Evolutionary conservation across 2,888 invertebrate genomes (phyloP), one percentile per base, ranked within the genome.

Genomic region (Drosophila neutralis): DNA sequence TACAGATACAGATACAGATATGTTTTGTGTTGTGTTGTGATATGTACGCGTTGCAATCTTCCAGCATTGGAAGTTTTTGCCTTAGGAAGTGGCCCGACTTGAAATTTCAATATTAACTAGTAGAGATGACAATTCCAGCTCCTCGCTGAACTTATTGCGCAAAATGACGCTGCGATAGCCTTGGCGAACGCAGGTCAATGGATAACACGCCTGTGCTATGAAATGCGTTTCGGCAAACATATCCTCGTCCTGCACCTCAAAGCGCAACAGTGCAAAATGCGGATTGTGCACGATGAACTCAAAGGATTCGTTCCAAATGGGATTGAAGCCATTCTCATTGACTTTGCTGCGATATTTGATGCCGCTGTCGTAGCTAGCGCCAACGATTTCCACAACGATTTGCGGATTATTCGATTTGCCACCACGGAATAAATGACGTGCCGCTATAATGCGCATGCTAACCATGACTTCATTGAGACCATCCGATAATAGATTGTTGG

Each of bases 201-300:
- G 98, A 94, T 96, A 98, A 15, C 98, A 97, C 48, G 98, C 98
- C 94, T 99, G 99, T 0, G 99, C 99, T 73, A 99, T 96, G 92
- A 99, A 98, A 94, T 98, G 98, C 15, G 96, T 97, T 90, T 99
- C 99, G 0, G 98, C 98, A 93, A 99, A 99, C 94, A 98, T 97
- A 92, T 99, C 99, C 92, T 98, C 98, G 93, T 98, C 98, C 93
- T 98, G 97, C 0, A 98, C 97, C 48, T 97, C 94, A 93, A 99
- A 98, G 42, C 98, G 94, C 56, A 98, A 93, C 56, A 98, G 93
- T 0, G 98, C 97, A 90, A 98, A 94, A 62, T 97, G 95, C 0
- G 98, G 97, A 94, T 97, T 97, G 18, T 94, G 93, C 15, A 98
- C 94, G 45, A 95, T 95, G 92, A 98, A 98, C 87, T 97, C 96